Evolutionary conservation across 2,113 vertebrate genomes (phyloP).

Genomic region (Psephotus haematonotus): DNA sequence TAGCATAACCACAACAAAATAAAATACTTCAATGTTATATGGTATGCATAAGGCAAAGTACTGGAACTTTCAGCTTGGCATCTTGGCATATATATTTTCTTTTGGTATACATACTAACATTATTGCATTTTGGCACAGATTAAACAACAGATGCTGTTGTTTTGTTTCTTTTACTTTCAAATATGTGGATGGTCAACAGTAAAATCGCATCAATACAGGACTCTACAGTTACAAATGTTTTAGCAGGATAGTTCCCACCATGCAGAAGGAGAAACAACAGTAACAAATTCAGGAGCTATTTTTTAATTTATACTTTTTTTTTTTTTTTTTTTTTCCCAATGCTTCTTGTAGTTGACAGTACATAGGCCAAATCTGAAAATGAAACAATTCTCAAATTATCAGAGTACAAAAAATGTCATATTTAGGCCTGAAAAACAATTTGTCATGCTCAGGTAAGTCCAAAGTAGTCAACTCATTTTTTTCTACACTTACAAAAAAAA

Average conservation of each 20-base stretch:
- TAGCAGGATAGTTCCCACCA: background rate
- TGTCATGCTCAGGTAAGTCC: background rate
- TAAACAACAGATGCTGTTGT: background rate
- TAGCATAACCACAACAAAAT: background rate
- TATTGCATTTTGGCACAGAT: background rate
- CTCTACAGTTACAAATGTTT: background rate
- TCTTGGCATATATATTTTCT: background rate
- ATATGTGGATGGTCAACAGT: background rate
- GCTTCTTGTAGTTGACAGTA: background rate
- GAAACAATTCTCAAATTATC: background rate
- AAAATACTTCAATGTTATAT: background rate
- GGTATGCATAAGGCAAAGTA: background rate
- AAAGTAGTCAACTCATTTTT: background rate
- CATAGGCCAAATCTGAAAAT: background rate
- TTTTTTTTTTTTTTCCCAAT: background rate
- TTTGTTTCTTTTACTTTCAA: background rate
- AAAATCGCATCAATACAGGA: background rate
- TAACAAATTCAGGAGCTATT: background rate
- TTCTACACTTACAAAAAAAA: background rate
- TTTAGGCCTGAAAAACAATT: background rate
- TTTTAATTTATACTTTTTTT: background rate
- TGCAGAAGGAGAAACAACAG: background rate
- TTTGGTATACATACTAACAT: background rate
- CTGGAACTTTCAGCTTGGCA: background rate
- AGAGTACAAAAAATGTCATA: background rate